These are phyloP conservation scores for Protodeltote pygarga DNA, from an alignment of 2,888 invertebrate genomes.

Conservation along the genomic window DNA sequence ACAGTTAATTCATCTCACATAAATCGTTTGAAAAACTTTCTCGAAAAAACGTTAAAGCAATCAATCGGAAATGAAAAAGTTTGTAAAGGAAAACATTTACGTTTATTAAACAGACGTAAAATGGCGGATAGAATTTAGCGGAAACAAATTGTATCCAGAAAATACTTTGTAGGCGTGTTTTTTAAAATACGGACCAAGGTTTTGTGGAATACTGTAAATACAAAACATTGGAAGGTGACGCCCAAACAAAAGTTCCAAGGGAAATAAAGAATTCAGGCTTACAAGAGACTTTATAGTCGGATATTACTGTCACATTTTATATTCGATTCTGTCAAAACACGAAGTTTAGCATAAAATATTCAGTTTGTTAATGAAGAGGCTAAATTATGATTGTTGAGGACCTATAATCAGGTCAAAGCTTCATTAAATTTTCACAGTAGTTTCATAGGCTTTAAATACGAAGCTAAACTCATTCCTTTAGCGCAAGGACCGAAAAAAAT, in stretches of 20 bases:
- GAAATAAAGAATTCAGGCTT: neutral
- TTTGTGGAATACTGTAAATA: slow-evolving; percentile 13
- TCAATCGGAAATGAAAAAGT: neutral
- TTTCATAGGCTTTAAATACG: too few relatives aligned
- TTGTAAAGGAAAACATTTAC: neutral
- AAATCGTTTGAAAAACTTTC: slow-evolving; percentile 5
- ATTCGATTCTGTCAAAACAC: too few relatives aligned
- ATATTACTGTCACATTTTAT: too few relatives aligned
- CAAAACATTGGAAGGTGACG: slow-evolving; percentile 3
- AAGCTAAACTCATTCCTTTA: too few relatives aligned
- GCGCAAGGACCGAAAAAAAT: slow-evolving; percentile 12
- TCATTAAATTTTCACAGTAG: too few relatives aligned
- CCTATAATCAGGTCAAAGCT: too few relatives aligned
- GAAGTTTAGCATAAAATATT: too few relatives aligned
- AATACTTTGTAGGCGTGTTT: slow-evolving; percentile 23
- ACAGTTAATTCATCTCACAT: neutral
- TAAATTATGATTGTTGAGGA: too few relatives aligned
- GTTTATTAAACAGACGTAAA: slow-evolving; percentile 11
- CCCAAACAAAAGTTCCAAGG: slow-evolving; percentile 15
- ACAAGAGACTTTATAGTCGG: neutral
- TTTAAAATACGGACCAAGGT: slow-evolving; percentile 13
- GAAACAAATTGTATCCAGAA: slow-evolving; percentile 15
- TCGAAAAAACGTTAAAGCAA: neutral
- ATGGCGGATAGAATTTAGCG: slow-evolving; percentile 1
- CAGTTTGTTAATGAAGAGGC: too few relatives aligned